Evolutionary conservation across 23 tunicate species (phyloP), one percentile per base, ranked within the genome.

Genomic region (Trididemnum clinides): DNA sequence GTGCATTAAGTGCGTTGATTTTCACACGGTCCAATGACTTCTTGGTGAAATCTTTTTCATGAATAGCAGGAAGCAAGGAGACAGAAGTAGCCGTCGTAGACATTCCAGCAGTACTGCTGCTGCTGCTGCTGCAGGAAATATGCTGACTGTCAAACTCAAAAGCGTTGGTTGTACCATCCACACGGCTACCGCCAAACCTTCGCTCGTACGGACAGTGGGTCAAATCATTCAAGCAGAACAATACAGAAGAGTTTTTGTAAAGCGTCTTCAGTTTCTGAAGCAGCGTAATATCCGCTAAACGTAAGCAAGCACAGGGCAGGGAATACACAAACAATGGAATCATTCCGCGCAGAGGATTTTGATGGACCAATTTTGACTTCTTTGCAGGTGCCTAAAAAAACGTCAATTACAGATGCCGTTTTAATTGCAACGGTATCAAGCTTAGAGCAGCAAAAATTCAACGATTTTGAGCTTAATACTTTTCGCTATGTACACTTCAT

Each of bases 291-390:
- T 63, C 71, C 25, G 36, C n/a, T 26, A n/a, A n/a, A 38, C 51
- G 36, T 33, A 82, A 21, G 64, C 65, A 38, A 64, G 72, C 34
- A 64, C 72, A 38, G 59, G 86, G 57, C 71, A 58, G 21, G 12
- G 77, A 59, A 50, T 86, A 86, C 1, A 86, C 50, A 39, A 86
- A 86, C 7, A 86, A 28, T 4, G 90, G 90, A 1, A 64, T 30
- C 15, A 57, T 50, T 7, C 64, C 66, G 19, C 33, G 25, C 0
- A 82, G 58, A 3, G 51, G 33, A 30, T 79, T 79, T 74, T 25
- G 28, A 37, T 74, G 18, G n/a, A n/a, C n/a, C n/a, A n/a, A n/a
- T n/a, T n/a, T n/a, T n/a, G n/a, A n/a, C n/a, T n/a, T n/a, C n/a
- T n/a, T n/a, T n/a, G n/a, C n/a, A n/a, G n/a, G n/a, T n/a, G n/a